Base-by-base conservation (phyloP, 2,888 invertebrate species). In the Nomada ruficornis region DNA sequence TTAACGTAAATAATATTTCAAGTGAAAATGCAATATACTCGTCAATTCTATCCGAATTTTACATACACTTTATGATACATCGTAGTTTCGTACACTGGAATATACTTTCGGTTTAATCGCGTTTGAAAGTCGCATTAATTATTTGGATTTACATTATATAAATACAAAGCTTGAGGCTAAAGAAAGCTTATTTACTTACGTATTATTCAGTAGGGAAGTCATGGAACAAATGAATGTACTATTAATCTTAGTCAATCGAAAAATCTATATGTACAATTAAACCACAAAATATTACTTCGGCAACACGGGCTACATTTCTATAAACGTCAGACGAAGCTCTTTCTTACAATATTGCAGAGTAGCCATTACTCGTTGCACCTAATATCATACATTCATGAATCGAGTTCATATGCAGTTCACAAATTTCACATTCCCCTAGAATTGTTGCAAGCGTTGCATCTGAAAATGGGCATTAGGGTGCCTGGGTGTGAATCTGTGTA, bases 201-300 rank as follows among this genome's bases (percentile, higher is more conserved):
- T 91, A 90, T 89, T 88, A 90, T 88, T 80, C 82, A 86, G 89
- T 91, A 75, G 82, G 87, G 91, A 85, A 92, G 89, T 91, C 91
- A 92, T 92, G 91, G 91, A 91, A 92, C 88, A 90, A 90, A 88
- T 82, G 83, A 86, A 80, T 80, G 84, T 85, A 79, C 84, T 83
- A 86, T 78, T 84, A 88, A 82, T 62, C 52, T 85, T 76, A 77
- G 36, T 77, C 81, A 79, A 82, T 76, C 20, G 42, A 80, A 78
- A 59, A 70, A 68, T 57, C 59, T 77, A 47, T 82, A 65, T 79
- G 63, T 68, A 57, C 57, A 77, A 72, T 69, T 26, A 69, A 86
- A 70, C 26, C 72, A 72, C 74, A 23, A 67, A 57, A 70, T 26
- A 20, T 54, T 74, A 20, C 54, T 55, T 67, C 13, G 47, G 57